These are phyloP conservation scores for Leptothorax acervorum DNA, from an alignment of 2,888 invertebrate genomes.

Conservation along the genomic window DNA sequence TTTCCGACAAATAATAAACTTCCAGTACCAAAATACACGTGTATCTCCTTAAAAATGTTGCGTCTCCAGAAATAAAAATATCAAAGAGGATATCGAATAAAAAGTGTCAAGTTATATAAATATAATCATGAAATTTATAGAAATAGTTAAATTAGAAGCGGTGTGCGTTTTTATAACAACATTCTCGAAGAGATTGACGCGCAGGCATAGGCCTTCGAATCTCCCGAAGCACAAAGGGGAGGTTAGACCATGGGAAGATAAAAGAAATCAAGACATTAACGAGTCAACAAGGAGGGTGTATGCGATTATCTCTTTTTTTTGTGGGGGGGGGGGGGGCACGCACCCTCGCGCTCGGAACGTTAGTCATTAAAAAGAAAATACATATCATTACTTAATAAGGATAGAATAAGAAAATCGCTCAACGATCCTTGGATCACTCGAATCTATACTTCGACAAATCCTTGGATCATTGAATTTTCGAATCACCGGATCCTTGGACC, in stretches of 20 bases:
- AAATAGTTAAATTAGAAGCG: background rate
- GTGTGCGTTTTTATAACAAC: background rate
- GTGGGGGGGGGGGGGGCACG: background rate
- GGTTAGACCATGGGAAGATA: background rate
- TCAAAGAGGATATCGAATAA: background rate
- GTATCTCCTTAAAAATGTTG: background rate
- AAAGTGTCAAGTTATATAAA: background rate
- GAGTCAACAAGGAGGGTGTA: slow-evolving; percentile 25
- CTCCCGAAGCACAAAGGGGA: background rate
- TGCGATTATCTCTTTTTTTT: slow-evolving; percentile 21
- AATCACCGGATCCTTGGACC: slow-evolving; percentile 10
- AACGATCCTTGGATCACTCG: slow-evolving; percentile 39
- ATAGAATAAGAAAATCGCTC: slow-evolving; percentile 35
- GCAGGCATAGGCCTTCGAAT: background rate
- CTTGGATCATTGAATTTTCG: slow-evolving; percentile 47
- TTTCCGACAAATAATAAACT: slow-evolving; percentile 10
- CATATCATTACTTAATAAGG: slow-evolving; percentile 40
- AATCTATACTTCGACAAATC: slow-evolving; percentile 30
- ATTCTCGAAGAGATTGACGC: slow-evolving; percentile 34
- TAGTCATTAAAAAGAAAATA: slow-evolving; percentile 37
- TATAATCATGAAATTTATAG: background rate
- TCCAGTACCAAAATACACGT: slow-evolving; percentile 2
- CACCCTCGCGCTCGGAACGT: slow-evolving; percentile 22
- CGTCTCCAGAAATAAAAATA: background rate
- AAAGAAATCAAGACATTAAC: slow-evolving; percentile 37